Conservation (phyloP, 1,140 invertebrate genomes). For the Augochlora pura region DNA sequence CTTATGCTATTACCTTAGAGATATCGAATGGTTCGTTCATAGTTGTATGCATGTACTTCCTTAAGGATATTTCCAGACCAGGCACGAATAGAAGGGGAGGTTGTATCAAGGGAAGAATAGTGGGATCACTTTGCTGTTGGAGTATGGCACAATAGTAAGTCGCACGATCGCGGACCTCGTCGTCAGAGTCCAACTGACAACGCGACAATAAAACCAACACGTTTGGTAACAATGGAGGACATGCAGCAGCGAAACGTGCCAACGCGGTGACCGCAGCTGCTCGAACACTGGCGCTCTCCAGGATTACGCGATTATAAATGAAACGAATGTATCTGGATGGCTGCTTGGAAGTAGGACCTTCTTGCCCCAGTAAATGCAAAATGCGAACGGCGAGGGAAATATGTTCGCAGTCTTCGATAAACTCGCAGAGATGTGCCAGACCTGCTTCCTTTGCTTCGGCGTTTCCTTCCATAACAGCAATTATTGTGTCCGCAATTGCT, state of each 20-base stretch:
- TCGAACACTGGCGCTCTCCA: slow-evolving; percentile 96
- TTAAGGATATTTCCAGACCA: slow-evolving; percentile 91
- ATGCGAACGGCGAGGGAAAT: slow-evolving; percentile 98
- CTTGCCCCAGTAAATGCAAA: slow-evolving; percentile 96
- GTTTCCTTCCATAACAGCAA: slow-evolving; percentile 98
- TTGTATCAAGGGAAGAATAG: slow-evolving; percentile 71
- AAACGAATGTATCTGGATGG: slow-evolving; percentile 98
- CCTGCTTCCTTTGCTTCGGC: slow-evolving; percentile 96
- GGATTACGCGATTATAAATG: slow-evolving; percentile 99
- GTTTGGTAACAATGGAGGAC: slow-evolving; percentile 94
- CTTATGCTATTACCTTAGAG: slow-evolving; percentile 72
- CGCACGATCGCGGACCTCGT: slow-evolving; percentile 99
- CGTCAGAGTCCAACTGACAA: slow-evolving; percentile 97
- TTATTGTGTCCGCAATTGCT: slow-evolving; percentile 98
- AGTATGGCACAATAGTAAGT: slow-evolving; percentile 96
- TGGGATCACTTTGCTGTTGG: slow-evolving; percentile 83
- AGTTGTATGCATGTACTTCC: slow-evolving; percentile 89
- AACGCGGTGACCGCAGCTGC: slow-evolving; percentile 98
- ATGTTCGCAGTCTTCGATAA: slow-evolving; percentile 99
- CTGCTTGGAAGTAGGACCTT: slow-evolving; percentile 96
- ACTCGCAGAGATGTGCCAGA: slow-evolving; percentile 98
- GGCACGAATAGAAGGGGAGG: slow-evolving; percentile 88
- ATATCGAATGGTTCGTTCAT: slow-evolving; percentile 93
- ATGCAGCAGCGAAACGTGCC: slow-evolving; percentile 98
- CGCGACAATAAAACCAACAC: slow-evolving; percentile 90